Evolutionary conservation across 2,797 vertebrate species (phyloP).

Genomic region (Crenuchus spilurus): DNA sequence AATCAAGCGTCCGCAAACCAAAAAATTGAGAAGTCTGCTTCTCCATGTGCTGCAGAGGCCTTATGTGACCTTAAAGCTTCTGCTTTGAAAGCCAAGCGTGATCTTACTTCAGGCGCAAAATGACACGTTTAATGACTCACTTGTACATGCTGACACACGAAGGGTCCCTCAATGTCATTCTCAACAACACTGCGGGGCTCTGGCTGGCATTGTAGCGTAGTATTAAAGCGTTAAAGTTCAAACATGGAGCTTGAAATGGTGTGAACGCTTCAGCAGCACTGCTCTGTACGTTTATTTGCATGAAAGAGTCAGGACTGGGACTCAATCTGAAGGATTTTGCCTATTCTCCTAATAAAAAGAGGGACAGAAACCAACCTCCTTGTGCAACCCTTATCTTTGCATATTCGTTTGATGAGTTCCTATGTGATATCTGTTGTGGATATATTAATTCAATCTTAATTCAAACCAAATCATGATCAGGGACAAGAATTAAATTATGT

Average conservation of each 20-base stretch:
- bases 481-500: too few relatives aligned
- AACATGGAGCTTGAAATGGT: neutral
- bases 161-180: neutral
- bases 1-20: neutral
- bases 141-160: conserved; percentile 14
- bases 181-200: neutral
- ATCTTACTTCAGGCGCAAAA: neutral
- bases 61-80: neutral
- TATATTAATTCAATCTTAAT: too few relatives aligned
- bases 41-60: neutral
- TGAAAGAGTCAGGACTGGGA: neutral
- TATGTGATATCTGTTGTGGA: too few relatives aligned
- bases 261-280: neutral
- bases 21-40: neutral
- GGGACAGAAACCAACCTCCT: too few relatives aligned
- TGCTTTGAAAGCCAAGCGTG: neutral
- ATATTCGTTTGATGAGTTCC: too few relatives aligned
- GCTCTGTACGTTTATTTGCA: neutral
- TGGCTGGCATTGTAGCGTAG: neutral
- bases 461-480: too few relatives aligned
- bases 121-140: conserved; percentile 39
- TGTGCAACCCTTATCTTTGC: too few relatives aligned
- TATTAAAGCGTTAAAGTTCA: conserved; percentile 1
- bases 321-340: too few relatives aligned
- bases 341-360: too few relatives aligned